Base-by-base conservation (phyloP, 2,888 invertebrate species). In the Lathronympha strigana region DNA sequence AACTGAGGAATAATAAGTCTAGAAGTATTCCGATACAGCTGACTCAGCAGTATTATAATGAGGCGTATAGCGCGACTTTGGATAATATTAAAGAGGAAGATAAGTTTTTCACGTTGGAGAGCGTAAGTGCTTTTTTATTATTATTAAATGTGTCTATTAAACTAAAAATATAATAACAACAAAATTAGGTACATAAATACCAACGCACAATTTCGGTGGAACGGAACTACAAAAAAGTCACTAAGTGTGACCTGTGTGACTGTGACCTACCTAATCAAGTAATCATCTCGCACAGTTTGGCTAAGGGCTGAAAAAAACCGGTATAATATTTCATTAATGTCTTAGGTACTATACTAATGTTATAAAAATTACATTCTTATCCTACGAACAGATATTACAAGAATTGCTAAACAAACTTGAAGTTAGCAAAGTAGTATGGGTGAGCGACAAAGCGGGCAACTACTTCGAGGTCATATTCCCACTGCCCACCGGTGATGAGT, bases 401-500 rank as follows among this genome's bases (percentile, higher is more conserved):
- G 95, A 95, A 79, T 78, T 95, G 63, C 86, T 95, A 49, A 92
- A 85, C 66, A 95, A 95, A 79, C 87, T 95, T 9, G 90, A 93
- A 73, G 94, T 95, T 53, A 95, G 95, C 71, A 95, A 95, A 78
- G 94, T 93, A 9, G 94, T 94, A 33, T 95, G 95, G 95, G 92
- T 93, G 73, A 93, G 93, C 66, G 95, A 95, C 78, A 95, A 94
- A 78, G 88, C 91, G 50, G 94, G 95, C 25, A 93, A 94, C 84
- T 95, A 94, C 80, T 94, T 93, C 78, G 95, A 95, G 84, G 94
- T 95, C 61, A 93, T 95, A 63, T 95, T 95, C 79, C 95, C 95
- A 8, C 84, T 95, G 71, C 92, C 94, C 67, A 93, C 95, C 31
- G 95, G 95, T 38, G 95, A 95, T 71, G 92, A 93, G 61, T 95